Conservation (phyloP, 35 echinoderm and acorn worm species). For the Eucidaris tribuloides region DNA sequence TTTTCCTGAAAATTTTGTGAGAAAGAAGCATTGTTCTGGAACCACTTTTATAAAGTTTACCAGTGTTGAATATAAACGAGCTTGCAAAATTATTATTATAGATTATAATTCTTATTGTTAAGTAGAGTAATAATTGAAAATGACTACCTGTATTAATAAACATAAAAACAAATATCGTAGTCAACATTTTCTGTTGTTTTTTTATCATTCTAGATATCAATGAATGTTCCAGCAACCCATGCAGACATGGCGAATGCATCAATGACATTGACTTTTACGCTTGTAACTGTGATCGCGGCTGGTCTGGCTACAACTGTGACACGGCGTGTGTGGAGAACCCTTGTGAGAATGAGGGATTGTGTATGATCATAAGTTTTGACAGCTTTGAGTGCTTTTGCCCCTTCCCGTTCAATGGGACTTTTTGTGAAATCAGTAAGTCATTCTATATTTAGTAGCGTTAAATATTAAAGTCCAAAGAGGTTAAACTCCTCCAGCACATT, state of each 20-base stretch:
- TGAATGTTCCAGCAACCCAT: constrained; percentile 71
- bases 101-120: too few species aligned
- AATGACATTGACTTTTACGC: constrained; percentile 65
- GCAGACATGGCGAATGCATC: constrained; percentile 69
- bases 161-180: too few species aligned
- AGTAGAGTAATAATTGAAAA: too few species aligned
- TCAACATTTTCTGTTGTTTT: background rate
- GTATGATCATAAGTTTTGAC: background rate
- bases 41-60: too few species aligned
- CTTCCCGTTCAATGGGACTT: constrained; percentile 68
- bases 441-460: too few species aligned
- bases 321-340: constrained; percentile 74
- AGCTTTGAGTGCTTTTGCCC: constrained; percentile 39
- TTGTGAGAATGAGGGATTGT: constrained; percentile 60
- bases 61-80: too few species aligned
- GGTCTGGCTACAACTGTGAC: constrained; percentile 70
- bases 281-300: constrained; percentile 79
- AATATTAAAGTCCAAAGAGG: too few species aligned
- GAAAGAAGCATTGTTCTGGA: too few species aligned
- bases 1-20: too few species aligned
- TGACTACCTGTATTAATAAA: too few species aligned
- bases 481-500: too few species aligned
- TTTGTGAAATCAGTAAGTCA: constrained; percentile 94
- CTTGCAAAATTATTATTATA: too few species aligned
- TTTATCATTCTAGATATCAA: constrained; percentile 63